A percentile compares a stretch with the other conserved stretches of the same genome.
Conservation (phyloP, 2,113 vertebrate species). For the Chlorocebus sabaeus region DNA sequence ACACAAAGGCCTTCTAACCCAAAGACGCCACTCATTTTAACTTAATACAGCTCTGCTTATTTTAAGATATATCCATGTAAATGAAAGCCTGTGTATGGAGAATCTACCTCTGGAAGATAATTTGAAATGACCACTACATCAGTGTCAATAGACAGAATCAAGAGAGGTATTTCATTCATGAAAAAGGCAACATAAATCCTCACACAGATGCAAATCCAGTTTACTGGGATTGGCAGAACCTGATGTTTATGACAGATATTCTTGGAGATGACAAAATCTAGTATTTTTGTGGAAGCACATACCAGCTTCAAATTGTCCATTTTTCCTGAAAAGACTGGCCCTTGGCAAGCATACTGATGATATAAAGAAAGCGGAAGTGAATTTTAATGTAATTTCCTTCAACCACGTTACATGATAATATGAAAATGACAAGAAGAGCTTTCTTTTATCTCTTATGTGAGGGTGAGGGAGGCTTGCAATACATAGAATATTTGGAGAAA, state of each 20-base stretch:
- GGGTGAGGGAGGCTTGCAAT: background rate
- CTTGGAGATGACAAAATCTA: conserved; percentile 66
- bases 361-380: background rate
- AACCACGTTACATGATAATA: background rate
- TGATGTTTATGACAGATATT: background rate
- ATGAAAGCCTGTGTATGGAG: conserved; percentile 55
- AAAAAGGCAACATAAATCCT: conserved; percentile 52
- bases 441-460: background rate
- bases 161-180: conserved; percentile 48
- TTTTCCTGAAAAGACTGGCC: background rate
- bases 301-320: conserved; percentile 45
- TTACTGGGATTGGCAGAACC: conserved; percentile 66
- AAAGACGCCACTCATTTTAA: conserved; percentile 10
- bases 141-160: background rate
- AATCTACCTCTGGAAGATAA: conserved; percentile 66
- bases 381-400: background rate
- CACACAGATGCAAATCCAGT: conserved; percentile 20
- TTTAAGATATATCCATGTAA: conserved; percentile 6
- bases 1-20: background rate
- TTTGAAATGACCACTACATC: conserved; percentile 53
- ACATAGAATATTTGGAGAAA: conserved; percentile 22
- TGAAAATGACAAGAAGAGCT: background rate
- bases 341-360: background rate
- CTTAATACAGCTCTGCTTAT: background rate
- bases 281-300: conserved; percentile 44